A percentile compares a stretch with the other conserved stretches of the same genome.
Evolutionary conservation across 2,113 vertebrate species (phyloP).

Genomic region (Pagrus major): DNA sequence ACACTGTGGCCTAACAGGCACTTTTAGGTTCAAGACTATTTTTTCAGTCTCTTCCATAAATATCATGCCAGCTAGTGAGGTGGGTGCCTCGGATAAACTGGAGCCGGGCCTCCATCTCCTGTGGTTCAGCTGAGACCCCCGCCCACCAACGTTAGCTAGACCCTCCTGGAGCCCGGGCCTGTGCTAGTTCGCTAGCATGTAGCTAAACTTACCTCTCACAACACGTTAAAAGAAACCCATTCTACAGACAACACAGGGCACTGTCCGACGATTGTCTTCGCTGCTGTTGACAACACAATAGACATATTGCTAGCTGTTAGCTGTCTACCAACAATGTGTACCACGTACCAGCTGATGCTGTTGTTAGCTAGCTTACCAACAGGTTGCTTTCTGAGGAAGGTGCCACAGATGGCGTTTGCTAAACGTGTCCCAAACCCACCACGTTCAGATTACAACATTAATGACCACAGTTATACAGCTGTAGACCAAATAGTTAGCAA

Average conservation of each 20-base stretch:
- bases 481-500: not conserved
- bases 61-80: not conserved
- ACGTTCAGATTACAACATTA: rapidly evolving
- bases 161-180: slow-evolving; percentile 13
- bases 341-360: slow-evolving; percentile 10
- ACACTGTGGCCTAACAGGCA: not conserved
- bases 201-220: not conserved
- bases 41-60: not conserved
- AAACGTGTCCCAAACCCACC: not conserved
- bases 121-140: slow-evolving; percentile 35
- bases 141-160: slow-evolving; percentile 28
- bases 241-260: not conserved
- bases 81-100: not conserved
- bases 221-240: not conserved
- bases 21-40: not conserved
- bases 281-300: not conserved
- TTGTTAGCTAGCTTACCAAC: slow-evolving; percentile 53
- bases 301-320: not conserved
- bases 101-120: not conserved
- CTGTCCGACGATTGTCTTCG: too few species aligned
- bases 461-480: rapidly evolving
- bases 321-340: not conserved
- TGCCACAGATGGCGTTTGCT: not conserved
- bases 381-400: slow-evolving; percentile 37
- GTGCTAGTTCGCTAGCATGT: slow-evolving; percentile 24